phyloP scores from a whole-genome alignment of 2,113 vertebrate genomes.

The Dermatemys mawii region DNA sequence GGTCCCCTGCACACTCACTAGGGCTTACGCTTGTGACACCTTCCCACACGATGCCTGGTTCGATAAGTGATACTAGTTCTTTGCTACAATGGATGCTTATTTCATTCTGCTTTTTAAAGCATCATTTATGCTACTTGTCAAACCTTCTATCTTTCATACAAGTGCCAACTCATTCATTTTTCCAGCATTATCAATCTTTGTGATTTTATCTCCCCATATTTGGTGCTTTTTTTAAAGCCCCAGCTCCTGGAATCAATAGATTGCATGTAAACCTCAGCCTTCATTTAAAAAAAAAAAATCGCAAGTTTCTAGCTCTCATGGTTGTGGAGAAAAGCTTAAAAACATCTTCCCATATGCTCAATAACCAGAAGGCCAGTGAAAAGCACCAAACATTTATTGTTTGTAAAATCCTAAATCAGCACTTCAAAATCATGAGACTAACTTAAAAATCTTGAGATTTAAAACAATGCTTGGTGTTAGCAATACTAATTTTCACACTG shows the following conservation, averaged over 20 bases:
- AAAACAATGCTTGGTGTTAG: background rate
- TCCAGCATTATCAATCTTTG: background rate
- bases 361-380: background rate
- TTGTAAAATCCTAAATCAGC: background rate
- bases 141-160: slow-evolving; percentile 6
- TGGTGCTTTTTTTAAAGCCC: background rate
- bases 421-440: no score
- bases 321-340: background rate
- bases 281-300: background rate
- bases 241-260: background rate
- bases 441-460: no score
- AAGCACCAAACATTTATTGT: background rate
- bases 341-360: background rate
- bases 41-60: background rate
- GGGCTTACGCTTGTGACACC: background rate
- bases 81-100: background rate
- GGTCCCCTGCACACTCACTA: background rate
- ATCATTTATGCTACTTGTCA: background rate
- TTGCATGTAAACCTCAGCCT: background rate
- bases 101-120: background rate
- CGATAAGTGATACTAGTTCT: background rate
- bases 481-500: background rate
- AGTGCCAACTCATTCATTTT: background rate
- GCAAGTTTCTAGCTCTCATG: background rate
- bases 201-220: background rate